Base-by-base conservation (phyloP, 37 sponge, comb jelly and placozoan genomes). In the Axinella damicornis region DNA sequence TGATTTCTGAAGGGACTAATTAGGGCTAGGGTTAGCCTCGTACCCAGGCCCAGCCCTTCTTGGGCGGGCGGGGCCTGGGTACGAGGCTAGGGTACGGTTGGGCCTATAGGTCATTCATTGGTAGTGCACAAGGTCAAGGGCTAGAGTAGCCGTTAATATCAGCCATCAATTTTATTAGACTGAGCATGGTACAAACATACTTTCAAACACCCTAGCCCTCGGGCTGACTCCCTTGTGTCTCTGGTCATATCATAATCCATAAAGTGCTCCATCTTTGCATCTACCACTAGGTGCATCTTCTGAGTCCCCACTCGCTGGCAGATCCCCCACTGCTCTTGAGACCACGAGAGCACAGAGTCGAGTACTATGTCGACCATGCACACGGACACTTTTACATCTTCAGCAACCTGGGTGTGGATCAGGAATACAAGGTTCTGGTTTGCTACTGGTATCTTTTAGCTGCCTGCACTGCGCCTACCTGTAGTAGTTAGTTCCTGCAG, bases 331-430 rank as follows among this genome's bases (percentile, higher is more conserved):
- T n/a, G 20, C 40, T 78, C 5, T 24, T 87, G 32, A 70, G 35
- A 22, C 72, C 33, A 13, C 56, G 80, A 11, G 21, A 57, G 33
- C 61, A 30, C 22, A 37, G 68, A 35, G 71, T 81, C 27, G 62
- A 81, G 21, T 88, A 80, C 80, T 82, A 88, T 73, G 39, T 88
- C 0, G 88, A 88, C 38, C 82, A 81, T 36, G 82, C 82, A 27
- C 80, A 80, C 53, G 76, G 60, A 4, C 28, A 54, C 24, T 88
- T 88, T 33, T 88, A 88, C 41, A 64, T 79, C 20, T 65, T 88
- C 27, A 74, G 82, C 32, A 87, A 87, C 71, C 17, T 60, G 19
- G 73, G 54, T 5, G 20, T 0, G 5, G 22, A 59, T 61, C 21
- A 16, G 16, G 77, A 83, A 17, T 83, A 76, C 31, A 35, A 78